Evolutionary conservation across 30 jellyfish, hydroid and myxozoan genomes (phyloP).

Genomic region (Pelagia noctiluca): DNA sequence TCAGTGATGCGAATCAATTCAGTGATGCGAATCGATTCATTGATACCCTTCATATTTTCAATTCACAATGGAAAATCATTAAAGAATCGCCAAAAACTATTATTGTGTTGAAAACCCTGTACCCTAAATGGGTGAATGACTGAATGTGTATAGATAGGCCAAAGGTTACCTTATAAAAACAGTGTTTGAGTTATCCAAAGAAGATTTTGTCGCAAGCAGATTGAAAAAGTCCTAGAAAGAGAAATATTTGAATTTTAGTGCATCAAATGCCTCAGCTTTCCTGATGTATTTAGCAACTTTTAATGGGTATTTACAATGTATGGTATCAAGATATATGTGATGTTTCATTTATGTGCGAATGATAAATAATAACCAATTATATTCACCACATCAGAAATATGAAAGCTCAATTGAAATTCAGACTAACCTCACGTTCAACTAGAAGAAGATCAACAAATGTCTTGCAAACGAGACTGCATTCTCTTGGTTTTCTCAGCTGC

Average conservation of each 20-base stretch:
- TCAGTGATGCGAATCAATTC: no score
- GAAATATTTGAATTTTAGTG: neutral
- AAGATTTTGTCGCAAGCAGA: constrained; percentile 35
- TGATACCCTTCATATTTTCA: no score
- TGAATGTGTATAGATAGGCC: no score
- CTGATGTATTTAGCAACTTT: neutral
- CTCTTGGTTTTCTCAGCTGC: constrained; percentile 40
- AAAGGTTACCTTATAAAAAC: constrained; percentile 38
- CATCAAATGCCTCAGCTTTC: neutral
- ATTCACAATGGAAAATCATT: no score
- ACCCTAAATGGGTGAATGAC: no score
- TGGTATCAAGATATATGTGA: neutral
- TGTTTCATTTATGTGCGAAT: no score
- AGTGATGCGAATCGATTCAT: no score
- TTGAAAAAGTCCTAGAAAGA: constrained; percentile 42
- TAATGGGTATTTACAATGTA: neutral
- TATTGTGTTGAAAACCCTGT: no score
- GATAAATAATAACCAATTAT: no score
- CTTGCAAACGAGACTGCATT: constrained; percentile 72
- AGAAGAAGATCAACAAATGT: constrained; percentile 63
- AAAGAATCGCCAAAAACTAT: no score
- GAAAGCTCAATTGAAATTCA: no score
- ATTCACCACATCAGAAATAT: no score
- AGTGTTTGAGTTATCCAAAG: constrained; percentile 27
- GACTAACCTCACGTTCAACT: constrained; percentile 59